Evolutionary conservation across 2,797 vertebrate genomes (phyloP).

Genomic region (Delichon dasypus): DNA sequence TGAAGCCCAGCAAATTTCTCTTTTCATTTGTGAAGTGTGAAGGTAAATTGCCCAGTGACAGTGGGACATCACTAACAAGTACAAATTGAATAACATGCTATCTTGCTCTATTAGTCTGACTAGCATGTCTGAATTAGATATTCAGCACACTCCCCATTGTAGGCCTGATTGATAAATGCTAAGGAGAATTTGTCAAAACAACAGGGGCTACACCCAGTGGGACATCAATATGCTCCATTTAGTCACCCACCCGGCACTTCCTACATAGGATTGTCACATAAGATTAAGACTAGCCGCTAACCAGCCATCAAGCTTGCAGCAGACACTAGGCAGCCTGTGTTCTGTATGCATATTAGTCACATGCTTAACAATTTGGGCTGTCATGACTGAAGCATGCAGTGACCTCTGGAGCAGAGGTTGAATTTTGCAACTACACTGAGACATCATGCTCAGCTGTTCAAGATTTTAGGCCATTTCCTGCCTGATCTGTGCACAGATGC

Average conservation of each 20-base stretch:
- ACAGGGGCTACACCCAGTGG: conserved; percentile 88
- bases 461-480: conserved; percentile 93
- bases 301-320: conserved; percentile 79
- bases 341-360: conserved; percentile 81
- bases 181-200: conserved; percentile 94
- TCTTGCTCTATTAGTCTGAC: conserved; percentile 80
- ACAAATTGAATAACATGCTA: conserved; percentile 87
- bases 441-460: conserved; percentile 89
- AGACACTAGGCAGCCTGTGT: conserved; percentile 78
- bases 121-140: conserved; percentile 81
- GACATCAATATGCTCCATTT: conserved; percentile 93
- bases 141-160: conserved; percentile 82
- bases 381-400: conserved; percentile 80
- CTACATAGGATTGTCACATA: conserved; percentile 81
- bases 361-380: conserved; percentile 83
- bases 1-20: conserved; percentile 84
- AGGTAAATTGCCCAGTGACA: conserved; percentile 83
- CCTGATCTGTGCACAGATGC: conserved; percentile 95
- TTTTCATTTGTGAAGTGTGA: conserved; percentile 84
- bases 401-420: conserved; percentile 89
- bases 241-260: conserved; percentile 85
- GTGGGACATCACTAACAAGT: conserved; percentile 82
- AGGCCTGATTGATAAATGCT: conserved; percentile 94
- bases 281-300: conserved; percentile 83
- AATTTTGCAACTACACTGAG: conserved; percentile 78